Conservation (phyloP, 2,113 vertebrate genomes). For the Bettongia penicillata region DNA sequence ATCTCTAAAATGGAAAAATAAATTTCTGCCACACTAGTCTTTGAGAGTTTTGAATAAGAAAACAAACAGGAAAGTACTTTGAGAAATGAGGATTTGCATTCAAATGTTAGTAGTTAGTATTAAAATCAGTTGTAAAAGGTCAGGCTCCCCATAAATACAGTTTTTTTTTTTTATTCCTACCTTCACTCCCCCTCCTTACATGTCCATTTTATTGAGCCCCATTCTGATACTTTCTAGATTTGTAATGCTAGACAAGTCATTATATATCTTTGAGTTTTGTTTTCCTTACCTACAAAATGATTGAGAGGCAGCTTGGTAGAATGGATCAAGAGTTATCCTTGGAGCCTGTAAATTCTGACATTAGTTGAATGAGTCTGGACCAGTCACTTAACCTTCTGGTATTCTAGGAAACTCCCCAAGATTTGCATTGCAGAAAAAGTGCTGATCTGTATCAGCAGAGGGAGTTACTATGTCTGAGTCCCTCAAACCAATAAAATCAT, state of each 20-base stretch:
- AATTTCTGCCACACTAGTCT: neutral
- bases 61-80: constrained; percentile 26
- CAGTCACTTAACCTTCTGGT: neutral
- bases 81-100: constrained; percentile 30
- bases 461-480: neutral
- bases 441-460: neutral
- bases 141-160: neutral
- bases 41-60: neutral
- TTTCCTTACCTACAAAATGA: neutral
- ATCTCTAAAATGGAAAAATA: constrained; percentile 22
- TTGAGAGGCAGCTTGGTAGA: neutral
- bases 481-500: neutral
- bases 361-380: neutral
- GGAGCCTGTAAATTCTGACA: neutral
- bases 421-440: neutral
- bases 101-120: constrained; percentile 32
- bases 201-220: neutral
- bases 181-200: neutral
- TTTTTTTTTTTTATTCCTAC: neutral
- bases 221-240: neutral
- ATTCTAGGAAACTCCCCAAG: neutral
- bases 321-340: neutral
- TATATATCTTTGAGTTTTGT: neutral
- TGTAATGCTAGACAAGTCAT: neutral
- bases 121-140: constrained; percentile 34